Evolutionary conservation across 2,888 invertebrate species (phyloP).

Genomic region (Drosophila nr. fundita): DNA sequence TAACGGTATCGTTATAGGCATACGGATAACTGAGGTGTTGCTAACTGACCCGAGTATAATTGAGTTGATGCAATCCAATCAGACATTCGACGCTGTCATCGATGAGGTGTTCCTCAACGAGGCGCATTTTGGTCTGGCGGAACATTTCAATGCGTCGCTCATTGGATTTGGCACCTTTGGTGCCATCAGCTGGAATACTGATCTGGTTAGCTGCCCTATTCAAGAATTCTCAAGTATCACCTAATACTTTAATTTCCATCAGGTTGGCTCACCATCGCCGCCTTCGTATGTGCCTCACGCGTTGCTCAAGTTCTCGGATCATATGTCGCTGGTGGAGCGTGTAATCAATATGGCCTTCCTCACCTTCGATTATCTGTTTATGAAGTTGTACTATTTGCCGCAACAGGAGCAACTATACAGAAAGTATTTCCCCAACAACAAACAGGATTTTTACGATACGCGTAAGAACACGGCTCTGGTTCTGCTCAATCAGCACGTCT

Average conservation of each 20-base stretch:
- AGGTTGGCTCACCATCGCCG: constrained; percentile 81
- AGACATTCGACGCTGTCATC: constrained; percentile 84
- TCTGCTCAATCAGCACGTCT: constrained; percentile 83
- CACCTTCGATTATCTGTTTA: constrained; percentile 64
- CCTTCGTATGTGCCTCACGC: constrained; percentile 82
- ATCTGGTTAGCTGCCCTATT: constrained; percentile 57
- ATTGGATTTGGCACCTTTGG: constrained; percentile 80
- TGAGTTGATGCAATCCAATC: constrained; percentile 76
- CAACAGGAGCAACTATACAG: constrained; percentile 74
- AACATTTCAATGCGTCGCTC: constrained; percentile 81
- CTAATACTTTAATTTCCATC: background rate
- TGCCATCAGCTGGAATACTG: constrained; percentile 80
- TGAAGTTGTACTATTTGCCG: constrained; percentile 77
- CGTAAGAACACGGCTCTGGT: constrained; percentile 79
- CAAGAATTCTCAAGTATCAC: background rate
- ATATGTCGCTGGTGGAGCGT: constrained; percentile 83
- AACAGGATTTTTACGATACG: constrained; percentile 69
- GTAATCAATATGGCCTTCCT: constrained; percentile 78
- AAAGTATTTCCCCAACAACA: constrained; percentile 75
- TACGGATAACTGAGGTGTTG: constrained; percentile 61
- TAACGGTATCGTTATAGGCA: constrained; percentile 4
- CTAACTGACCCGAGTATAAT: constrained; percentile 65
- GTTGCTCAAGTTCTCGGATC: constrained; percentile 76
- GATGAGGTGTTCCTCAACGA: constrained; percentile 84
- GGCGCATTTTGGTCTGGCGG: constrained; percentile 82